Evolutionary conservation across 1,140 invertebrate species (phyloP), one percentile per base, ranked within the genome.

Genomic region (Lepidurus packardi): DNA sequence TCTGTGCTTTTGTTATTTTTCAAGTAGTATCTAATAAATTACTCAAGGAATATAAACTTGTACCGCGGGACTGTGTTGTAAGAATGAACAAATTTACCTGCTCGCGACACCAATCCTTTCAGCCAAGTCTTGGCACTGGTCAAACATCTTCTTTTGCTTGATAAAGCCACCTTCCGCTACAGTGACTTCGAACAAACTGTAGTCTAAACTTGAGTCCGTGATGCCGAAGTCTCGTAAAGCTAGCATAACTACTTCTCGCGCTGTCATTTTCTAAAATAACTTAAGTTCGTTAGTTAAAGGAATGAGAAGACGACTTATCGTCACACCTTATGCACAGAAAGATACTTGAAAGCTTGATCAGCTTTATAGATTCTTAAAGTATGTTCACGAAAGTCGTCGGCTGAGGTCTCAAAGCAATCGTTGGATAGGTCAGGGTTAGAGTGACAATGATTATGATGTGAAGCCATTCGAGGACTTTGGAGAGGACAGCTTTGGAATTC

Each of bases 271-370:
- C 89, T 87, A 76, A 0, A 83, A 80, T 53, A 0, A 78, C 77
- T 24, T 76, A 65, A 9, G 8, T 75, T 42, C 7, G 10, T 41
- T 75, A 7, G 10, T 9, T 16, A 76, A 34, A 21, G 74, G 41
- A n/a, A 34, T 24, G 13, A 25, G 25, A 34, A 34, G 73, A 44
- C 74, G 47, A 21, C 75, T 82, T 16, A 16, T 65, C 53, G 6
- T 7, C 82, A 82, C 81, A 88, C 87, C 84, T 98, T 98, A 84
- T 98, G 95, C 75, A 99, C 94, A 65, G 97, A 89, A 78, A 99
- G 89, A 87, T 97, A 99, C 87, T 98, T 98, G 88, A 94, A 98
- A 6, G 94, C 94, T 87, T 99, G 97, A 88, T 99, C 98, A 41
- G 94, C 90, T 87, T 94, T 93, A 83, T 93, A 96, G 24, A 91